Conservation (phyloP, 1,140 invertebrate species). For the Anastatus disparis region DNA sequence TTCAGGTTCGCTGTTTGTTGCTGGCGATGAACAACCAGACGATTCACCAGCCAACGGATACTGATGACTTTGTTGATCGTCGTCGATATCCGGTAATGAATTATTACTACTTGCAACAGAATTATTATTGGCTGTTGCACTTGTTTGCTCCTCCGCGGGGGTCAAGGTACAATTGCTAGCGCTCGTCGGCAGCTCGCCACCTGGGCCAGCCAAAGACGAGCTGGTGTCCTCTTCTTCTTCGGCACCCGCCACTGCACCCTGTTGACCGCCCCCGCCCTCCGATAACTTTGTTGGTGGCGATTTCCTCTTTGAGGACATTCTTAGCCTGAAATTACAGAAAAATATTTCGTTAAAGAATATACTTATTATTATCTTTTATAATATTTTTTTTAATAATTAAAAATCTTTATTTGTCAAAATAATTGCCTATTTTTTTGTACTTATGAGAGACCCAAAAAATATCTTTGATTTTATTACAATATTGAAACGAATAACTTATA, state of each 20-base stretch:
- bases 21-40: slow-evolving; percentile 60
- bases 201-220: slow-evolving; percentile 63
- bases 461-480: too few species aligned
- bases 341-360: too few species aligned
- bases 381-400: neutral
- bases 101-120: neutral
- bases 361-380: neutral
- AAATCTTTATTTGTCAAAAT: too few species aligned
- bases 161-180: slow-evolving; percentile 5
- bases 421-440: too few species aligned
- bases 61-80: neutral
- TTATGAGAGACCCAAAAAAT: too few species aligned
- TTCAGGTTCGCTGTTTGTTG: slow-evolving; percentile 61
- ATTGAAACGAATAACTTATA: too few species aligned
- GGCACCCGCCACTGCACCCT: slow-evolving; percentile 67
- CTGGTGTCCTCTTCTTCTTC: slow-evolving; percentile 70
- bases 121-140: neutral
- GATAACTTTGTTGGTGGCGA: slow-evolving; percentile 90
- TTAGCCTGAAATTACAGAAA: slow-evolving; percentile 71
- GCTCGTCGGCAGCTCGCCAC: slow-evolving; percentile 11
- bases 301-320: slow-evolving; percentile 94
- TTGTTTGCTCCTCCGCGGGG: neutral
- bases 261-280: slow-evolving; percentile 74
- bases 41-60: slow-evolving; percentile 41
- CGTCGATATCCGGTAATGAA: slow-evolving; percentile 1